Base-by-base conservation (phyloP, 2,888 invertebrate genomes). In the Celastrina argiolus region DNA sequence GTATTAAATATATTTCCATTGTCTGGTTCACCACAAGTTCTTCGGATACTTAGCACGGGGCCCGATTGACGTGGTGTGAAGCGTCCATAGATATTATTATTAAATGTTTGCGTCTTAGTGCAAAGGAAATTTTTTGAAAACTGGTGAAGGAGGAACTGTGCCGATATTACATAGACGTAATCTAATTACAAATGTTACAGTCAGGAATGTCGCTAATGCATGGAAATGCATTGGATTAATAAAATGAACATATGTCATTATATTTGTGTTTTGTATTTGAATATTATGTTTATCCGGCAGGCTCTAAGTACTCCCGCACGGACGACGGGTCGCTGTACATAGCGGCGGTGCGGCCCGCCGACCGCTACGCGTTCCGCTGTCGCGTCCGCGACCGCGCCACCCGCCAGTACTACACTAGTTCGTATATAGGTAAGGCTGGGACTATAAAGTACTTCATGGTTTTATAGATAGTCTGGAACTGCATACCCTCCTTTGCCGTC, bases 291-390 rank as follows among this genome's bases (percentile, higher is more conserved):
- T 65, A 51, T 67, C 41, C 58, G 12, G 2, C 75, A 89, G 90
- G 87, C 56, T 75, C 89, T 66, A 96, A 96, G 82, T 96, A 96
- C 84, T 45, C 95, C 73, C 94, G 96, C 64, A 88, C 97, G 70
- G 94, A 94, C 74, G 96, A 95, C 79, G 97, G 97, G 16, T 96
- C 97, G 74, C 89, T 97, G 72, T 96, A 96, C 90, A 95, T 97
- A 81, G 95, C 95, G 82, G 93, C 95, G 75, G 96, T 96, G 69
- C 94, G 94, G 68, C 93, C 95, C 65, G 93, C 93, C 72, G 97
- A 97, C 87, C 95, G 95, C 67, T 95, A 95, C 79, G 94, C 94
- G 74, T 97, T 96, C 88, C 94, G 95, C 71, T 97, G 97, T 84
- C 92, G 95, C 66, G 96, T 97, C 22, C 93, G 95, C 68, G 96